Conservation (phyloP, 2,888 invertebrate genomes). For the Biston betularia region DNA sequence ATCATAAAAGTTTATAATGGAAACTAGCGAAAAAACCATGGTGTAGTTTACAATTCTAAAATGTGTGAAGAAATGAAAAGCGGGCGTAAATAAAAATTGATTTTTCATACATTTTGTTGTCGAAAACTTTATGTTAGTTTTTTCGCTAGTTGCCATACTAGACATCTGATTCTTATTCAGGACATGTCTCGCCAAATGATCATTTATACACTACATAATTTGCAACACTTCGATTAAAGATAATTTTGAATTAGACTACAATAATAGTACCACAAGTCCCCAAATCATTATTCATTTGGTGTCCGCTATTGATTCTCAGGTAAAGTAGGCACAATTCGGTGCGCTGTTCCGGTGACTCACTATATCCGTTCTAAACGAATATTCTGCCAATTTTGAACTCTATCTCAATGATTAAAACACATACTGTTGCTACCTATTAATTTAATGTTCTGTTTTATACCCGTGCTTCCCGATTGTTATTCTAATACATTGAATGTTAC, state of each 20-base stretch:
- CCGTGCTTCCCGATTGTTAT: slow-evolving; percentile 66
- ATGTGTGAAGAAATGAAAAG: no score
- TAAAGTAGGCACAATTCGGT: slow-evolving; percentile 69
- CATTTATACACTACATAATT: slow-evolving; percentile 57
- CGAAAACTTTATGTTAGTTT: no score
- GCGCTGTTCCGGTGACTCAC: slow-evolving; percentile 79
- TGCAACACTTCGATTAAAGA: slow-evolving; percentile 44
- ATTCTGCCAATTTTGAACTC: slow-evolving; percentile 27
- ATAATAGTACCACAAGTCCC: slow-evolving; percentile 41
- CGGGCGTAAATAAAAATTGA: no score
- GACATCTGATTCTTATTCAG: slow-evolving; percentile 45
- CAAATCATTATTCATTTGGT: slow-evolving; percentile 66
- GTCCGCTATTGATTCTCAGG: slow-evolving; percentile 62
- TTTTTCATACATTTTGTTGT: no score
- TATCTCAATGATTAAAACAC: slow-evolving; percentile 22
- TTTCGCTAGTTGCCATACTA: no score
- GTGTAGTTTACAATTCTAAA: no score
- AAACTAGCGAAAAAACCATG: no score
- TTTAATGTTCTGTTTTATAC: slow-evolving; percentile 45
- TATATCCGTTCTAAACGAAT: slow-evolving; percentile 56
- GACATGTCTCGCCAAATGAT: slow-evolving; percentile 43
- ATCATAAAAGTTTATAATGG: no score
- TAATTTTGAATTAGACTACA: slow-evolving; percentile 43
- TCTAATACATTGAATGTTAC: slow-evolving; percentile 61
- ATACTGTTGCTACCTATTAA: slow-evolving; percentile 1